Base-by-base conservation (phyloP, 2,888 invertebrate genomes). In the Allacma fusca region DNA sequence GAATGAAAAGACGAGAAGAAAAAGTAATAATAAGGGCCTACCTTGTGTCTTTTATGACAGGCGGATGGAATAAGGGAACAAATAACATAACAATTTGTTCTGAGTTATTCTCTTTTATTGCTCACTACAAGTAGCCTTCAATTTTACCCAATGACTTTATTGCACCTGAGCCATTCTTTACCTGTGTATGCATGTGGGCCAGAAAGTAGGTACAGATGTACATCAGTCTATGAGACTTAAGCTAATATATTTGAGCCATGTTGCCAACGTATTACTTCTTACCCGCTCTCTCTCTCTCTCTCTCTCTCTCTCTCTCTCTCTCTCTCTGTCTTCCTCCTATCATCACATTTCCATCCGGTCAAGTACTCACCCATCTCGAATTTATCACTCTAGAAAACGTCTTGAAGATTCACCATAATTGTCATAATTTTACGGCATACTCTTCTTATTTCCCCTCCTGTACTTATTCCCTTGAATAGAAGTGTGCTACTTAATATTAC, bases 71-170 rank as follows among this genome's bases (percentile, higher is more conserved):
- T 71, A 79, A 73, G 79, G 68, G 65, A 64, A 71, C 64, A 28
- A 68, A 75, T 77, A 77, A 77, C 67, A 77, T 57, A 79, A 77
- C 79, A 79, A 79, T 79, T 79, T 79, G 77, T 79, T 74, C 73
- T 77, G 77, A 79, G 77, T 79, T 79, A 79, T 79, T 79, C 76
- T 70, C 76, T 79, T 79, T 79, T 79, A 79, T 79, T 79, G 79
- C 76, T 73, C 69, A 70, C 64, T 64, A 75, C 79, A 73, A 76
- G 78, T 71, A 78, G 76, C 78, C 75, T 78, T 78, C 78, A 78
- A 78, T 78, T 78, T 74, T 62, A 57, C 75, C 75, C 65, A 67
- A 78, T 78, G 78, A 75, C 78, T 78, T 78, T 78, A 78, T 78
- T 78, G 71, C 74, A 79, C 79, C 79, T 78, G 73, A 74, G 28